phyloP scores from a whole-genome alignment of 1,140 invertebrate genomes.

The Tetraneura akinire region DNA sequence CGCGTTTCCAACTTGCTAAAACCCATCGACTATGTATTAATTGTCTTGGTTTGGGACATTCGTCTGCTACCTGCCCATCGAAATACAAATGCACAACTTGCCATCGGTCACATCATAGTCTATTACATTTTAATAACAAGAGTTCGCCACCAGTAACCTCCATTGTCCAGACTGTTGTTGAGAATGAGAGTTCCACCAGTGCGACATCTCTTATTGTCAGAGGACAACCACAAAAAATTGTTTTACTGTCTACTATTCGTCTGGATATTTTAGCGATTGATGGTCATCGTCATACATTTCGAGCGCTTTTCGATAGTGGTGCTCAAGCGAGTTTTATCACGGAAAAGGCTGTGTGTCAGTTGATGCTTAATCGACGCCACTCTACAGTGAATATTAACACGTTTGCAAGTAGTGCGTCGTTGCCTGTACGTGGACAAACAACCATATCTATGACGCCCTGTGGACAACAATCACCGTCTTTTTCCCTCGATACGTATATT shows the following conservation, averaged over 20 bases:
- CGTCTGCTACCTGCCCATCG: not conserved
- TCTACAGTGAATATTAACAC: not conserved
- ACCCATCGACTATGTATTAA: not conserved
- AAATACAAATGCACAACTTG: not conserved
- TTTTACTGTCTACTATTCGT: not conserved
- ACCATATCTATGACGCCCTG: not conserved
- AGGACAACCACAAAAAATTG: not conserved
- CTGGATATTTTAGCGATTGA: not conserved
- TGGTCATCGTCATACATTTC: not conserved
- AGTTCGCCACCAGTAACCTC: too few species aligned
- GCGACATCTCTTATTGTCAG: not conserved
- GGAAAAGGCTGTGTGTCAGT: not conserved
- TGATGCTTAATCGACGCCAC: not conserved
- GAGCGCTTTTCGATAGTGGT: not conserved
- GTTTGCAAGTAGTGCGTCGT: not conserved
- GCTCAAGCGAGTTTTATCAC: slow-evolving; percentile 1
- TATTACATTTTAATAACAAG: too few species aligned
- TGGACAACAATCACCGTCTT: not conserved
- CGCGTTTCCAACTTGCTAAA: not conserved
- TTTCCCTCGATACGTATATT: not conserved
- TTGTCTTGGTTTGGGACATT: not conserved
- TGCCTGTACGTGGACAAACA: not conserved
- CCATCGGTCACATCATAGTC: not conserved
- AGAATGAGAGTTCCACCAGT: too few species aligned
- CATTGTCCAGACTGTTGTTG: too few species aligned